Evolutionary conservation across 2,888 invertebrate genomes (phyloP), one percentile per base, ranked within the genome.

Genomic region (Drosophila histrio): DNA sequence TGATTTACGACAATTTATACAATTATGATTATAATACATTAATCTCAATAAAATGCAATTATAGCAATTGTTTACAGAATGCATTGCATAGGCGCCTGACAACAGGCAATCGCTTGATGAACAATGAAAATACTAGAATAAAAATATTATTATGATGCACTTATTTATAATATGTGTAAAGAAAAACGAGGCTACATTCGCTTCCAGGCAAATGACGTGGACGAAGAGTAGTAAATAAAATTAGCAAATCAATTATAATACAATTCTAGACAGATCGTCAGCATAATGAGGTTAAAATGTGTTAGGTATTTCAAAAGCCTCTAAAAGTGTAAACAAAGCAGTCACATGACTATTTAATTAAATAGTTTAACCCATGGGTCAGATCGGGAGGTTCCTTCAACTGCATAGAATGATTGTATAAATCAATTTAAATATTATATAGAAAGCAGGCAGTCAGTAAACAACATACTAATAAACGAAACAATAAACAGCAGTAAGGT

Each of bases 401-500:
- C 24, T 39, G 17, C 28, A 9, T 36, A 19, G 28, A 58, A 22
- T 47, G 19, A 67, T 60, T 54, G 54, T 56, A 15, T 36, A 44
- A 39, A 28, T 50, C 15, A 15, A 39, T 19, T 13, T 13, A 36
- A 39, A 38, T 30, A 30, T n/a, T 39, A 13, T 50, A 41, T 3
- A 38, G n/a, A 19, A 7, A 22, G 1, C 43, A 9, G 22, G 7
- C 44, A 34, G 34, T 15, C 38, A 21, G 72, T 71, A 72, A 72
- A 75, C 72, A 72, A 75, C 50, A 50, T n/a, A 21, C 24, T 44
- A 8, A 24, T 17, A 58, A 59, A 44, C 52, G 19, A 54, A 41
- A 50, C 62, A 38, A 44, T 69, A 21, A 64, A 54, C 36, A 56
- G 34, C 65, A 62, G 72, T 56, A 62, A 74, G 74, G 74, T 74